Percentiles rank a stretch among this genome's conserved stretches.
Evolutionary conservation across 2,888 invertebrate genomes (phyloP).

Genomic region (Nebria brevicollis): DNA sequence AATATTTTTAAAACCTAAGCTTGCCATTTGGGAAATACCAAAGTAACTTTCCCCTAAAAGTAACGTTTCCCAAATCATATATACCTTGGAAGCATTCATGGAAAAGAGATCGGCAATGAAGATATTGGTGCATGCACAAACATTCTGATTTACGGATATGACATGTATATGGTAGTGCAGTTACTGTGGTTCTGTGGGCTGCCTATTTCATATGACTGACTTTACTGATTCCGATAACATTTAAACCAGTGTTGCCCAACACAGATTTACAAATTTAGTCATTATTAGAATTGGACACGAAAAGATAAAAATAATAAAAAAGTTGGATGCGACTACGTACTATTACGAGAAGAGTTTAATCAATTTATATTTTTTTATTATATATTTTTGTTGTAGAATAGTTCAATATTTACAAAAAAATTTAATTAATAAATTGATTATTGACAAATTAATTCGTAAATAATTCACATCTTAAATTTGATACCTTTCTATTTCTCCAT

Average conservation of each 20-base stretch:
- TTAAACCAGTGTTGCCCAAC: background rate
- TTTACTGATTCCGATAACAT: background rate
- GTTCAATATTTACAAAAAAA: too few relatives aligned
- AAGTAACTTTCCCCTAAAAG: background rate
- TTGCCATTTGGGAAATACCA: background rate
- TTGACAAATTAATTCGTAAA: too few relatives aligned
- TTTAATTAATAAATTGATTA: too few relatives aligned
- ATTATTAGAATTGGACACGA: background rate
- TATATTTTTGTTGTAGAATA: too few relatives aligned
- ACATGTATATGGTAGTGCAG: background rate
- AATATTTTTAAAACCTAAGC: background rate
- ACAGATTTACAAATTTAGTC: background rate
- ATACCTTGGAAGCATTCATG: constrained; percentile 2
- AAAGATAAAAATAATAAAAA: too few relatives aligned
- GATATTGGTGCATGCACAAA: constrained; percentile 16
- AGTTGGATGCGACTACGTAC: too few relatives aligned
- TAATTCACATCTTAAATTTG: too few relatives aligned
- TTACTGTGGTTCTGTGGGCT: background rate
- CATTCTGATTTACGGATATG: constrained; percentile 12
- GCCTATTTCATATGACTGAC: background rate
- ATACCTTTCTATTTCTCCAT: too few relatives aligned
- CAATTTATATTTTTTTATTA: too few relatives aligned
- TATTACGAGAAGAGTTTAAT: too few relatives aligned
- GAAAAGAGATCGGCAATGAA: constrained; percentile 24
- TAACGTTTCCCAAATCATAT: background rate